Evolutionary conservation across 2,888 invertebrate genomes (phyloP).

Genomic region (Heterodera filipjevi): DNA sequence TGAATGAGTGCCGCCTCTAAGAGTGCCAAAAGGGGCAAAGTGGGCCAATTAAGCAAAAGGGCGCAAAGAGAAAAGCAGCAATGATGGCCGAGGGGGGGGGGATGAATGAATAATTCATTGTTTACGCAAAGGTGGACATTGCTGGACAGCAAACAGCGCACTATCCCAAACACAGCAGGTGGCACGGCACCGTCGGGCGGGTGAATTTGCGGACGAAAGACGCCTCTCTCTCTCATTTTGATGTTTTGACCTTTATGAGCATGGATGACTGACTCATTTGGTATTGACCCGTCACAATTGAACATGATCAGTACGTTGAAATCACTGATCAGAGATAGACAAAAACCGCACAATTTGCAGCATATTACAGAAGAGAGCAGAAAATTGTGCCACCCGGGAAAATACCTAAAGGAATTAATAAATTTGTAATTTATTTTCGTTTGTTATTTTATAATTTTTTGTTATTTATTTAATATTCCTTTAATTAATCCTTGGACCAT

Average conservation of each 20-base stretch:
- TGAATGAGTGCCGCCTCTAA: not conserved
- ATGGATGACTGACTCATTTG: not conserved
- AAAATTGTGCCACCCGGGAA: too few relatives aligned
- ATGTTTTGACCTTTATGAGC: not conserved
- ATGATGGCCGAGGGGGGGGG: not conserved
- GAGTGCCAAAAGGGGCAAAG: conserved; percentile 8
- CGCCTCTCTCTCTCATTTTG: not conserved
- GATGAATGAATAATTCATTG: conserved; percentile 7
- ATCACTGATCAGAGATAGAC: too few relatives aligned
- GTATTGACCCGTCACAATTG: not conserved
- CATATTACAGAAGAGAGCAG: too few relatives aligned
- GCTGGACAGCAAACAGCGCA: not conserved
- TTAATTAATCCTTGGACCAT: too few relatives aligned
- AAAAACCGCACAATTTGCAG: too few relatives aligned
- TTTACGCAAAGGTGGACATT: conserved; percentile 2
- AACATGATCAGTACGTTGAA: not conserved
- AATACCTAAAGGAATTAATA: too few relatives aligned
- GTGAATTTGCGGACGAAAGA: not conserved
- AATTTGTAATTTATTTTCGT: too few relatives aligned
- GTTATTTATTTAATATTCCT: too few relatives aligned
- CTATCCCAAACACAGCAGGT: not conserved
- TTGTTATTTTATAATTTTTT: too few relatives aligned
- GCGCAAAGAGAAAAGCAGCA: not conserved
- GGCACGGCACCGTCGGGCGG: not conserved
- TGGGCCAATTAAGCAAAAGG: conserved; percentile 12